Evolutionary conservation across 2,888 invertebrate genomes (phyloP).

Genomic region (Eutolmus rufibarbis): DNA sequence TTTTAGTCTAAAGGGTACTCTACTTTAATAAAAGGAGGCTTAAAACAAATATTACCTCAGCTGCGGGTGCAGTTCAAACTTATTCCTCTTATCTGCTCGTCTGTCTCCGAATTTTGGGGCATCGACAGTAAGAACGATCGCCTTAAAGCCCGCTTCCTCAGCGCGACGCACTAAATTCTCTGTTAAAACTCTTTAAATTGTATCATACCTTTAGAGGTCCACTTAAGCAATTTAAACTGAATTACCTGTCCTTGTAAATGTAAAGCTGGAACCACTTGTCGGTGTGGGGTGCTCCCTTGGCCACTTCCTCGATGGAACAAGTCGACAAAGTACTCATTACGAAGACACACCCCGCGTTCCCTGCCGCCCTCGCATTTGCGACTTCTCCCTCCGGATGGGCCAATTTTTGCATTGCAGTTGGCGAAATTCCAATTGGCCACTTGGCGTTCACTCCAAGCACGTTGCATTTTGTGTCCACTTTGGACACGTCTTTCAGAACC

Average conservation of each 20-base stretch:
- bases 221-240: not conserved
- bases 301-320: slow-evolving; percentile 87
- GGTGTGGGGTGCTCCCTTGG: slow-evolving; percentile 75
- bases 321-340: slow-evolving; percentile 87
- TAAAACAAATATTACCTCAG: slow-evolving; percentile 64
- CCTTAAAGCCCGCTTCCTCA: slow-evolving; percentile 84
- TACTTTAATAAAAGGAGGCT: not conserved
- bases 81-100: slow-evolving; percentile 81
- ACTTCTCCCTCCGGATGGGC: slow-evolving; percentile 89
- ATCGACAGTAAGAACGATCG: slow-evolving; percentile 87
- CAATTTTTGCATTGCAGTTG: slow-evolving; percentile 91
- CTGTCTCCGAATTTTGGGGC: slow-evolving; percentile 86
- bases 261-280: slow-evolving; percentile 93
- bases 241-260: slow-evolving; percentile 82
- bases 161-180: slow-evolving; percentile 76
- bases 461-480: slow-evolving; percentile 68
- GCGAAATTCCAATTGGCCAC: slow-evolving; percentile 83
- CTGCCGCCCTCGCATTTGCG: slow-evolving; percentile 85
- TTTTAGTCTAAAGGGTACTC: not conserved
- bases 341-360: slow-evolving; percentile 76
- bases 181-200: slow-evolving; percentile 66
- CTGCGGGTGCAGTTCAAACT: slow-evolving; percentile 82
- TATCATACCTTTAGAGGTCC: slow-evolving; percentile 43
- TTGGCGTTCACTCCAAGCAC: slow-evolving; percentile 72
- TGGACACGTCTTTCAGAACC: slow-evolving; percentile 76